Conservation (phyloP, 1,140 invertebrate genomes). For the Drosophila sproati region DNA sequence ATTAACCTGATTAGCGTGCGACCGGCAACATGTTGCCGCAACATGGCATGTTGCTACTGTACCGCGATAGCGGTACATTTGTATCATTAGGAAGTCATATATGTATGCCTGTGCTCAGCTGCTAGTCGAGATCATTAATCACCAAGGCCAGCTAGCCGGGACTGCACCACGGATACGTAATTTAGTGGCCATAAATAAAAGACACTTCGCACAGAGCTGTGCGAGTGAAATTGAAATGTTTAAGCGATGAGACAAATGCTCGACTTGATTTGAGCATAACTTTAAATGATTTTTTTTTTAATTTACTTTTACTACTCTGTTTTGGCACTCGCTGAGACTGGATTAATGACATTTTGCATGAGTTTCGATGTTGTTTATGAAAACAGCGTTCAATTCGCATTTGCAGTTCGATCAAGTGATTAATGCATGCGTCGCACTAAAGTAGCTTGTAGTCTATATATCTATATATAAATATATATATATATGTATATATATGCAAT, state of each 20-base stretch:
- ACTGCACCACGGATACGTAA: constrained; percentile 71
- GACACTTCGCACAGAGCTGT: constrained; percentile 51
- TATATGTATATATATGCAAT: not conserved
- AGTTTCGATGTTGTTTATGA: constrained; percentile 80
- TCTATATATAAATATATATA: not conserved
- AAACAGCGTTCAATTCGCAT: constrained; percentile 80
- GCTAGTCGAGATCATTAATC: constrained; percentile 73
- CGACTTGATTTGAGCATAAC: constrained; percentile 68
- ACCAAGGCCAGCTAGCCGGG: constrained; percentile 45
- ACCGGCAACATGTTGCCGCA: constrained; percentile 59
- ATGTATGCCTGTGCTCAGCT: constrained; percentile 16
- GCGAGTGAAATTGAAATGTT: constrained; percentile 81
- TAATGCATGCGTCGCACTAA: constrained; percentile 54
- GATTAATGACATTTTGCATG: constrained; percentile 78
- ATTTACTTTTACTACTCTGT: constrained; percentile 32
- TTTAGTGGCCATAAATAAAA: constrained; percentile 82
- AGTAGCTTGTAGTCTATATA: constrained; percentile 39
- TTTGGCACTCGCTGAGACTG: constrained; percentile 43
- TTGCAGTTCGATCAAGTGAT: constrained; percentile 72
- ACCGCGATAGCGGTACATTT: constrained; percentile 64
- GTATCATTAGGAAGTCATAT: constrained; percentile 55
- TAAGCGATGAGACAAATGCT: constrained; percentile 80
- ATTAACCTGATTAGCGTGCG: constrained; percentile 78
- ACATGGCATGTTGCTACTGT: constrained; percentile 53
- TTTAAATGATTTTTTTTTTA: constrained; percentile 16